Conservation (phyloP, 2,888 invertebrate genomes). For the Apamea monoglypha region DNA sequence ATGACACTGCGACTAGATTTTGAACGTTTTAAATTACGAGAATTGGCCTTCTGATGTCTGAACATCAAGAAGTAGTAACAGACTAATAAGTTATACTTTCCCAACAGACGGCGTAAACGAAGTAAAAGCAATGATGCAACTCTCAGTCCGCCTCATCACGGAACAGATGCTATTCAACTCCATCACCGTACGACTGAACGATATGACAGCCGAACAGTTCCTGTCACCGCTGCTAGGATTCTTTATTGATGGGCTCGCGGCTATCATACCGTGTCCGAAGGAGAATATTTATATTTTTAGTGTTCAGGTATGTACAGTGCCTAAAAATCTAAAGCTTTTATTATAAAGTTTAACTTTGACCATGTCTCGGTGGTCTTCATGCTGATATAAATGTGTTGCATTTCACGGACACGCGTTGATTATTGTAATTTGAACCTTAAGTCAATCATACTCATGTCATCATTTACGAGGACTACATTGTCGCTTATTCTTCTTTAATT, state of each 20-base stretch:
- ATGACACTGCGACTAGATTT: no score
- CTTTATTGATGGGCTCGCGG: constrained; percentile 97
- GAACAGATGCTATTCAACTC: constrained; percentile 98
- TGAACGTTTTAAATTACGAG: no score
- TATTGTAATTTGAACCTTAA: background rate
- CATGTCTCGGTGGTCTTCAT: background rate
- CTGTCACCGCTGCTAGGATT: constrained; percentile 96
- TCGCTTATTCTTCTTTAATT: background rate
- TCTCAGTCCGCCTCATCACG: constrained; percentile 97
- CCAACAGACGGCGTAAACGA: constrained; percentile 96
- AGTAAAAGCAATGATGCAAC: constrained; percentile 97
- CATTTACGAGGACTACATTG: background rate
- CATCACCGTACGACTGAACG: constrained; percentile 97
- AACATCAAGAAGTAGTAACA: background rate
- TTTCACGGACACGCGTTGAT: background rate
- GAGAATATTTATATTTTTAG: constrained; percentile 98
- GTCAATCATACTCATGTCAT: no score
- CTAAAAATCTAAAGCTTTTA: no score
- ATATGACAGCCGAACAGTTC: constrained; percentile 98
- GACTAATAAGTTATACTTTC: background rate
- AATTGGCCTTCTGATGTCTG: no score
- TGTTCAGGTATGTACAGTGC: constrained; percentile 90
- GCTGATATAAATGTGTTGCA: background rate
- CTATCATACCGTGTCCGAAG: constrained; percentile 97
- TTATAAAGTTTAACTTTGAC: no score